Evolutionary conservation across 2,797 vertebrate genomes (phyloP), one percentile per base, ranked within the genome.

Genomic region (Crossoptilon crossoptilon): DNA sequence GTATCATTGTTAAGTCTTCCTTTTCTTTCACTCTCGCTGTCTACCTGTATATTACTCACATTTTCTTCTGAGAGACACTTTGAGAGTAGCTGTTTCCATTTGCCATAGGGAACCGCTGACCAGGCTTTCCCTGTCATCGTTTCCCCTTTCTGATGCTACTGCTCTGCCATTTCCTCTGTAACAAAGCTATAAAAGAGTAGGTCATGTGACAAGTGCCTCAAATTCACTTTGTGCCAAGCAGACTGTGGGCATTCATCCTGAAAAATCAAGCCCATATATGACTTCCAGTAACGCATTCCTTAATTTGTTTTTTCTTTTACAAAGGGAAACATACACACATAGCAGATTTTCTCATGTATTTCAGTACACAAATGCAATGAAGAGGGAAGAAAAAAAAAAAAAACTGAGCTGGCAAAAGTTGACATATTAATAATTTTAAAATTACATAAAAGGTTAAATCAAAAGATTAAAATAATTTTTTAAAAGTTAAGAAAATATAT

Each of bases 131-230:
- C 77, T 91, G 80, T 58, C 55, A 64, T 77, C 22, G 4, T 82
- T 82, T 89, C 70, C 93, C 67, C 64, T 78, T 94, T 75, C 73
- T 75, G 31, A 69, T 92, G 53, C 60, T 49, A 46, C 58, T 68
- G 29, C 49, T 87, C 48, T 90, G 60, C 48, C 80, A 84, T 90
- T 90, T 73, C 63, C 39, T 31, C 58, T 92, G 83, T 27, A 93
- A 70, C 48, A 41, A 74, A 90, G 58, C 71, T 84, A 88, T 75
- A 72, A 75, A 94, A 87, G 51, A 74, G 77, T 11, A 33, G 53
- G n/a, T 73, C 71, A 84, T 55, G 60, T 91, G 86, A 88, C 46
- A 73, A 71, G 37, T 35, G 43, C 53, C 71, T 88, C 88, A 64
- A 79, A 95, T 73, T 84, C 53, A 44, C 31, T 35, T 1, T 0